Percentiles rank a stretch among this genome's conserved stretches.
Conservation (phyloP, 2,888 invertebrate genomes). For the Agonum fuliginosum region DNA sequence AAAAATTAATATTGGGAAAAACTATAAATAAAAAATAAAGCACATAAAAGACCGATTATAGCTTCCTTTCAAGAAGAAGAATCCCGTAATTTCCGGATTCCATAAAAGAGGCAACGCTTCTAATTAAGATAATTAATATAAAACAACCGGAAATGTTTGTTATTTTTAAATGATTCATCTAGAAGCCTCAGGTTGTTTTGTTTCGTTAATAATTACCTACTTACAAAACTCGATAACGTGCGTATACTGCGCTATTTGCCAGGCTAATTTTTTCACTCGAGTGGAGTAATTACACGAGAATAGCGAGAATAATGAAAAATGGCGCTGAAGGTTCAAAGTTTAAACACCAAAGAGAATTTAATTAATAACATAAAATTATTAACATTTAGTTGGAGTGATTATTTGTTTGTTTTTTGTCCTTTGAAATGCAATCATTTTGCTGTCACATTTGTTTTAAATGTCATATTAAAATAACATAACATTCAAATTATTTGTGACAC, state of each 20-base stretch:
- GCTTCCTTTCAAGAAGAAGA: neutral
- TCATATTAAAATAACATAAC: neutral
- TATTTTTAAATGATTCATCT: conserved; percentile 22
- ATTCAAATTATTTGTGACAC: neutral
- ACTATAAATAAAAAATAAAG: conserved; percentile 11
- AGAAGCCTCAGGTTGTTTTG: neutral
- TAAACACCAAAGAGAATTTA: neutral
- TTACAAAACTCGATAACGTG: neutral
- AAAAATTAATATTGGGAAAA: neutral
- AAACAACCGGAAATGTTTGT: conserved; percentile 24
- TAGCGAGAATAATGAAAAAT: neutral
- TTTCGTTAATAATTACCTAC: neutral
- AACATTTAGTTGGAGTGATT: conserved; percentile 3
- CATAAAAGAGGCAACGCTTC: conserved; percentile 11
- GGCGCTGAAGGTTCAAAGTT: neutral
- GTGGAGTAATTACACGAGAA: neutral
- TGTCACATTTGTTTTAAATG: neutral
- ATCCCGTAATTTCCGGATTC: conserved; percentile 15
- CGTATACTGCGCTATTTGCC: neutral
- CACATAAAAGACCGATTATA: neutral
- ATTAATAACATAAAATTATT: neutral
- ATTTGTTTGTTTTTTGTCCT: conserved; percentile 8
- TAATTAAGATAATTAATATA: conserved; percentile 36
- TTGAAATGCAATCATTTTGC: neutral
- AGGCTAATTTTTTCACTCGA: conserved; percentile 8